phyloP scores from a whole-genome alignment of 2,888 invertebrate genomes.

The Punctoribates punctum region DNA sequence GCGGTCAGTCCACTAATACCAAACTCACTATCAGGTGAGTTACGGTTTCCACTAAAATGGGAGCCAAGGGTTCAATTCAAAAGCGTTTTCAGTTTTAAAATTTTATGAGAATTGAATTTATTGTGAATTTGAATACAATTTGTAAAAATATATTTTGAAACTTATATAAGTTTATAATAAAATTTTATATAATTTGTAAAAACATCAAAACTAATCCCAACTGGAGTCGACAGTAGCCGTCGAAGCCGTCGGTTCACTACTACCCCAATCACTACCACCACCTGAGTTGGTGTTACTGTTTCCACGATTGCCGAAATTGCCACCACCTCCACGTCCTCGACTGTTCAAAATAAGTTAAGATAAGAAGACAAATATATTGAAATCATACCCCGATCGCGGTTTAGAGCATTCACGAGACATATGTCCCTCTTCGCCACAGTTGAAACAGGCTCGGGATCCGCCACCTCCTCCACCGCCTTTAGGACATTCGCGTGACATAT shows the following conservation, averaged over 20 bases:
- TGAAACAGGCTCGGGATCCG: neutral
- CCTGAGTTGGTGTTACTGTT: neutral
- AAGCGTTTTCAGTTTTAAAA: too few species aligned
- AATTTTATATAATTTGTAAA: too few species aligned
- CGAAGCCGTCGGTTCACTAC: neutral
- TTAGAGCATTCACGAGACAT: conserved; percentile 22
- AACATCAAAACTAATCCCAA: too few species aligned
- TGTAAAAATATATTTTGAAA: too few species aligned
- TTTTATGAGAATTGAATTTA: too few species aligned
- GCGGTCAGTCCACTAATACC: too few species aligned
- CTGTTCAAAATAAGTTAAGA: neutral
- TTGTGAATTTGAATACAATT: too few species aligned
- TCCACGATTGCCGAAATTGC: neutral
- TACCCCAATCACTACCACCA: neutral
- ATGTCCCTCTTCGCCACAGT: conserved; percentile 15
- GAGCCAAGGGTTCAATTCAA: too few species aligned
- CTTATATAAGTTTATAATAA: too few species aligned
- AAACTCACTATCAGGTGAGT: too few species aligned
- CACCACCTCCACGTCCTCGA: neutral
- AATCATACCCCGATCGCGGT: neutral
- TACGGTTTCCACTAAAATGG: too few species aligned
- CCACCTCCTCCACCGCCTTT: neutral
- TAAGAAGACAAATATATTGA: neutral
- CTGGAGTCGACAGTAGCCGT: too few species aligned
- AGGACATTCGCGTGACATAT: conserved; percentile 15